Evolutionary conservation across 2,113 vertebrate species (phyloP).

Genomic region (Oxygymnocypris stewartii): DNA sequence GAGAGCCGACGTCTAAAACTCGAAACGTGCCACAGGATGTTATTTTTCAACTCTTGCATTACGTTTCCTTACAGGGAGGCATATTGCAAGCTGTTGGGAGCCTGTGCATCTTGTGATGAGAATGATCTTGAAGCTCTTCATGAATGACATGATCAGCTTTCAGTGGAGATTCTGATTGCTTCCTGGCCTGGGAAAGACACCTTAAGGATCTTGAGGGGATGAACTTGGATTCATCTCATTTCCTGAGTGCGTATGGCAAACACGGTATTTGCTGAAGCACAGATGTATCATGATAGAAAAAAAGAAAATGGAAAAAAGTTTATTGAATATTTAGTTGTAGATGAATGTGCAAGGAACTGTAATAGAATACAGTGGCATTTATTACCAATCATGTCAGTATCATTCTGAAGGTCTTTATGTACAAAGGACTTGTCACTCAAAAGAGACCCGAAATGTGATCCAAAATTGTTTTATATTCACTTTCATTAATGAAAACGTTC

Average conservation of each 20-base stretch:
- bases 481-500: background rate
- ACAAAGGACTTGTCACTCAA: constrained; percentile 12
- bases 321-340: constrained; percentile 28
- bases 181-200: constrained; percentile 18
- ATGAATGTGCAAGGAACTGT: background rate
- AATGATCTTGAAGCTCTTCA: background rate
- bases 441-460: background rate
- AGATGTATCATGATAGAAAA: background rate
- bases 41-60: constrained; percentile 9
- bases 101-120: constrained; percentile 20
- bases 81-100: background rate
- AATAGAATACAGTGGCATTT: background rate
- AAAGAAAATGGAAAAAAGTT: constrained; percentile 25
- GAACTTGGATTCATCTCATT: constrained; percentile 25
- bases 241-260: constrained; percentile 24
- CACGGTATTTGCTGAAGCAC: background rate
- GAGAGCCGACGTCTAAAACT: constrained; percentile 8
- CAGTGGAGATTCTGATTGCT: constrained; percentile 5
- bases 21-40: constrained; percentile 23
- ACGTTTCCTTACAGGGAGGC: constrained; percentile 2
- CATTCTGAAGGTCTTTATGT: too few species aligned
- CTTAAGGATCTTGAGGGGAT: constrained; percentile 21
- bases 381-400: too few species aligned
- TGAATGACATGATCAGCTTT: constrained; percentile 22
- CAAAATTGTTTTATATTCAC: background rate